These are phyloP conservation scores for Melanostoma scalare DNA, from an alignment of 2,888 invertebrate genomes.

Conservation along the genomic window DNA sequence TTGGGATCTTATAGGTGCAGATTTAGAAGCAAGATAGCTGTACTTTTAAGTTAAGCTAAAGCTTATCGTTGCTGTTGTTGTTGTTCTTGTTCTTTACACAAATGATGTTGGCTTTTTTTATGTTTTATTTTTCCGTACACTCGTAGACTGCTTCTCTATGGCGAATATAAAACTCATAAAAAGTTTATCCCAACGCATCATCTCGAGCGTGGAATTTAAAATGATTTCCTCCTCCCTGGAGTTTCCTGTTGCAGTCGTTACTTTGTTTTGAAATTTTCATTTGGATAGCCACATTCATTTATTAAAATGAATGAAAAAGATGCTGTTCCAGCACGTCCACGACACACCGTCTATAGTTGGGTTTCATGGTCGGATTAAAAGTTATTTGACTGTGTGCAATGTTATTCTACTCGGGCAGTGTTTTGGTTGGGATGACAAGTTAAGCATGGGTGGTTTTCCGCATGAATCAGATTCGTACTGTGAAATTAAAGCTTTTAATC, in stretches of 20 bases:
- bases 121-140: conserved; percentile 12
- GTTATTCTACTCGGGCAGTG: neutral
- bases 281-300: conserved; percentile 34
- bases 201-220: conserved; percentile 45
- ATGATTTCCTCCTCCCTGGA: conserved; percentile 37
- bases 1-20: neutral
- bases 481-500: neutral
- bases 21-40: conserved; percentile 1
- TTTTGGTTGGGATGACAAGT: conserved; percentile 12
- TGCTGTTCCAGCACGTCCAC: conserved; percentile 35
- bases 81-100: neutral
- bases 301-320: conserved; percentile 30
- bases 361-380: conserved; percentile 41
- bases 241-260: conserved; percentile 40
- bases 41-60: conserved; percentile 20
- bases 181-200: conserved; percentile 32
- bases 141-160: conserved; percentile 7
- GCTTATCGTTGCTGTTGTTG: conserved; percentile 13
- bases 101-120: conserved; percentile 21
- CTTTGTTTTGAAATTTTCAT: conserved; percentile 8
- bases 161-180: conserved; percentile 33
- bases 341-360: conserved; percentile 1
- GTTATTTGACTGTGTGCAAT: conserved; percentile 9
- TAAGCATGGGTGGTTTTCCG: conserved; percentile 2
- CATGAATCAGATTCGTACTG: conserved; percentile 16